Conservation (phyloP, 2,113 vertebrate species). For the Scalopus aquaticus region DNA sequence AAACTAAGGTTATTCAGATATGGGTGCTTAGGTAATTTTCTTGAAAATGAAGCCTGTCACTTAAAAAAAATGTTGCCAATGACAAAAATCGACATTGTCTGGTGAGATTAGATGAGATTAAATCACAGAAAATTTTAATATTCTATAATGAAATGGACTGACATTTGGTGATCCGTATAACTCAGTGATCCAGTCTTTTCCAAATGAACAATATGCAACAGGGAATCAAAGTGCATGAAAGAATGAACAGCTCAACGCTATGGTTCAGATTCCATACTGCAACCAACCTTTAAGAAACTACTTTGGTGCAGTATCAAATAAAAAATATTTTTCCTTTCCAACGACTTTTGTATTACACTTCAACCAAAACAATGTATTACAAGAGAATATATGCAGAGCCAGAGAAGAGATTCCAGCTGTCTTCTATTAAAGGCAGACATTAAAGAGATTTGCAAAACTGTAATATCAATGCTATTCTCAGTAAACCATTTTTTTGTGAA, state of each 20-base stretch:
- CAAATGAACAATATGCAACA: neutral
- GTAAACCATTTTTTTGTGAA: neutral
- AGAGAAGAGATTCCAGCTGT: neutral
- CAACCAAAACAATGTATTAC: neutral
- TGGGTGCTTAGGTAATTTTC: constrained; percentile 22
- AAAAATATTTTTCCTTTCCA: neutral
- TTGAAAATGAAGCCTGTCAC: neutral
- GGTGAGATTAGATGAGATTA: neutral
- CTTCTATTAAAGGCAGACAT: too few species aligned
- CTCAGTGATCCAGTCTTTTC: constrained; percentile 42
- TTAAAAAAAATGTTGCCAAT: constrained; percentile 15
- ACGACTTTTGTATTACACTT: constrained; percentile 9
- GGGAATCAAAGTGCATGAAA: neutral
- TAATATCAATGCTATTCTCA: neutral
- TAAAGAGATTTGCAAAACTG: neutral
- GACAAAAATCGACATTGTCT: neutral
- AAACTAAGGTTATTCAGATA: constrained; percentile 30
- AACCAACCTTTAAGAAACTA: constrained; percentile 35
- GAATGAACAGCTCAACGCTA: neutral
- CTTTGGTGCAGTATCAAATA: neutral
- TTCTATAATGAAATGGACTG: neutral
- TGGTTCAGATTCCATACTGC: neutral
- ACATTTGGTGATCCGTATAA: neutral
- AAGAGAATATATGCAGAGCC: neutral
- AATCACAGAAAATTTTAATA: constrained; percentile 30